Base-by-base conservation (phyloP, 2,888 invertebrate genomes). In the Mycalesis mineus region DNA sequence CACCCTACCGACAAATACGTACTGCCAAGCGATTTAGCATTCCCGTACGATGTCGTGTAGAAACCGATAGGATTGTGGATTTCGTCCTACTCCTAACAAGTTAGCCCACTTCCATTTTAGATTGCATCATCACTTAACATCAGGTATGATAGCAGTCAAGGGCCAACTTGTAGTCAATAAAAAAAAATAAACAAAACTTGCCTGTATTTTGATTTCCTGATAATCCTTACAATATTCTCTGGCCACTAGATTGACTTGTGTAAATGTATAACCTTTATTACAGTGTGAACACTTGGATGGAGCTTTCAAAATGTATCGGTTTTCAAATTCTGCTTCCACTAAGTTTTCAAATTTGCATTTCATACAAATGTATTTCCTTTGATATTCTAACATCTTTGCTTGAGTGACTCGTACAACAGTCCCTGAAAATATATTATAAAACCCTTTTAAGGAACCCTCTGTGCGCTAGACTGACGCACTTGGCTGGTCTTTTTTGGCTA, bases 171-270 rank as follows among this genome's bases (percentile, higher is more conserved):
- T 33, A 2, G 33, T 9, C n/a, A n/a, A 33, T 11, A 11, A 7
- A 5, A 33, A n/a, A 6, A 9, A 2, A 33, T 9, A 8, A 36
- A 0, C 7, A n/a, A 22, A 49, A 8, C 40, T 39, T 80, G 93
- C 94, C 85, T 95, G 95, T 72, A 97, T 91, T 86, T 95, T 96
- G 11, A 96, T 93, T 88, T 96, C 96, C 80, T 96, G 96, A 81
- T 95, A 96, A 87, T 96, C 96, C 69, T 92, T 94, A 74, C 92
- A 96, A 72, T 93, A 91, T 62, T 92, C 90, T 61, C 92, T 88
- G 47, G 92, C 91, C 37, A 93, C 82, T 52, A 91, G 77, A 60
- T 89, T 91, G 14, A 92, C 80, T 67, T 85, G 81, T 58, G 78
- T 80, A 60, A 93, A 91, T 68, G 89, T 92, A 39, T 88, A 86